Evolutionary conservation across 2,888 invertebrate species (phyloP).

Genomic region (Alloscopus bannaensis): DNA sequence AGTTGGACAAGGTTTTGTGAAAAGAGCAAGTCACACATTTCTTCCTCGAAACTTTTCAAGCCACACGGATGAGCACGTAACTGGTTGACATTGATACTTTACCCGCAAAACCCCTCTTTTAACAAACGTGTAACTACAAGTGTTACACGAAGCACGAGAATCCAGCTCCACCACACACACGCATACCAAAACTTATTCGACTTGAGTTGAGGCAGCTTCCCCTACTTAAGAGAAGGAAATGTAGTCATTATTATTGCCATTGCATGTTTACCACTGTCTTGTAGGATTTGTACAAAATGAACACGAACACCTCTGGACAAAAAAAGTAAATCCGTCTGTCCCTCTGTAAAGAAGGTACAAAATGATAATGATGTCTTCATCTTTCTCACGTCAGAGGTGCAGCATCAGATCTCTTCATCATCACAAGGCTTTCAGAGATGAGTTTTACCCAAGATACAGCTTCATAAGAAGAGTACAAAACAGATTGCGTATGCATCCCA

Average conservation of each 20-base stretch:
- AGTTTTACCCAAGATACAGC: constrained; percentile 22
- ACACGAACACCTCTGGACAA: constrained; percentile 61
- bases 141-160: constrained; percentile 27
- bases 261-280: constrained; percentile 20
- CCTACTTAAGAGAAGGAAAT: background rate
- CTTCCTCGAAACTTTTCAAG: too few relatives aligned
- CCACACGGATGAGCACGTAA: constrained; percentile 55
- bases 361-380: constrained; percentile 64
- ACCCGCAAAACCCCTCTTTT: constrained; percentile 19
- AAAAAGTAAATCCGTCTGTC: constrained; percentile 50
- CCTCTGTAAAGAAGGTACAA: constrained; percentile 54
- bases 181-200: background rate
- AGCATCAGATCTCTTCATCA: background rate
- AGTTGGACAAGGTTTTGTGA: too few relatives aligned
- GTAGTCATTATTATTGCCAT: constrained; percentile 3
- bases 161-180: background rate
- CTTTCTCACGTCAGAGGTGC: background rate
- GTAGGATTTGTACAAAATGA: constrained; percentile 41
- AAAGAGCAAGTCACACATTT: too few relatives aligned
- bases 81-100: constrained; percentile 56
- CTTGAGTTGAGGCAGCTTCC: background rate
- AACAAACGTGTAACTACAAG: constrained; percentile 36
- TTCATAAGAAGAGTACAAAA: background rate
- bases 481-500: constrained; percentile 12
- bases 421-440: too few relatives aligned